Evolutionary conservation across 1,140 invertebrate genomes (phyloP).

Genomic region (Antheraea mylitta): DNA sequence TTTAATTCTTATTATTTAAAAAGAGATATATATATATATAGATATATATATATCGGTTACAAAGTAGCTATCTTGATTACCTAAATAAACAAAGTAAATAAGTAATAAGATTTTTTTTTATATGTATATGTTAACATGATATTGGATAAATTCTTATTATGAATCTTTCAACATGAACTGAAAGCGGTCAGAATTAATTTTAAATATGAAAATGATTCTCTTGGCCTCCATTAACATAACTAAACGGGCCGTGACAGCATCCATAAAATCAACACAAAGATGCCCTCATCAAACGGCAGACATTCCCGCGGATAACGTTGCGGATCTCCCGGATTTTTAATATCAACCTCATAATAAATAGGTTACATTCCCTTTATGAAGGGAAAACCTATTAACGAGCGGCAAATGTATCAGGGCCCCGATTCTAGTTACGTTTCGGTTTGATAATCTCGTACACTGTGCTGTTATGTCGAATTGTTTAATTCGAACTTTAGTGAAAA

Average conservation of each 20-base stretch:
- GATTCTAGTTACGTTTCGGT: constrained; percentile 6
- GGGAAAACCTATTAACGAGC: constrained; percentile 75
- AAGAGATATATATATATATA: no score
- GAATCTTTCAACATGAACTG: background rate
- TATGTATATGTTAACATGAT: background rate
- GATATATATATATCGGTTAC: no score
- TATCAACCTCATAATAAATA: constrained; percentile 75
- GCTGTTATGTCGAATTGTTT: background rate
- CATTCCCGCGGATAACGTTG: constrained; percentile 6
- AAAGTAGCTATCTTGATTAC: no score
- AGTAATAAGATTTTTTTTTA: no score
- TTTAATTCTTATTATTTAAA: no score
- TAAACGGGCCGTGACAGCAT: constrained; percentile 61
- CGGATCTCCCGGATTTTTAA: constrained; percentile 53
- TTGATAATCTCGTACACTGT: background rate
- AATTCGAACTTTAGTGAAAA: no score
- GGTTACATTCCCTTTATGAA: constrained; percentile 77
- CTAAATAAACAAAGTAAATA: no score
- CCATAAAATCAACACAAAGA: constrained; percentile 29
- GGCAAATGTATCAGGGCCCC: constrained; percentile 57
- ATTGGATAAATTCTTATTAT: background rate
- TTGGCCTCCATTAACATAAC: constrained; percentile 54
- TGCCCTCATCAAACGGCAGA: constrained; percentile 5
- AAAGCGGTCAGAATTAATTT: constrained; percentile 14
- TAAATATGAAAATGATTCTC: constrained; percentile 51